Evolutionary conservation across 1,140 invertebrate genomes (phyloP), one percentile per base, ranked within the genome.

Genomic region (Drosophila yakuba): DNA sequence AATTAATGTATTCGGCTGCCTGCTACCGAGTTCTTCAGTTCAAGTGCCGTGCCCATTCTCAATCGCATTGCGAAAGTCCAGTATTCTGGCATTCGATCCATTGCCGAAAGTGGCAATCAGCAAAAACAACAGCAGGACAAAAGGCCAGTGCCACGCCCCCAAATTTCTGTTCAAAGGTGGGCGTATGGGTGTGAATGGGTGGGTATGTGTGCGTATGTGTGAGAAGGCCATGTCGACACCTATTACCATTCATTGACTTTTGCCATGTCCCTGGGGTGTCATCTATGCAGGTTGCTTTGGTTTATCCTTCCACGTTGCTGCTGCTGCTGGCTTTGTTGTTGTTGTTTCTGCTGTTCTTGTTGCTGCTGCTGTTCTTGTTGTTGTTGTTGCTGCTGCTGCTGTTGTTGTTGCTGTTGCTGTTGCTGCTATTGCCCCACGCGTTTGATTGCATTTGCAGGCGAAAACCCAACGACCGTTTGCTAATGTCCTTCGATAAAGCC

Each of bases 401-500:
- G 20, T 11, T 44, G 17, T 17, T n/a, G 23, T 12, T 20, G 12
- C 12, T 25, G 61, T 32, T 61, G 28, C 51, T 77, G 58, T 39
- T 69, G 56, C 44, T 28, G 55, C 12, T 67, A 57, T 51, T 64
- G 73, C 52, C 73, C 66, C 51, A 68, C 64, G 88, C 80, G 76
- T 72, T 86, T 90, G 86, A 90, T 90, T 90, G 88, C 88, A 90
- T 90, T 90, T 84, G 78, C 85, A 90, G 59, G 72, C 69, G 64
- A 64, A 58, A 52, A 79, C 80, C 86, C 78, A 83, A 80, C 79
- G 82, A 78, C 80, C 78, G 78, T 86, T 86, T 86, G 84, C 84
- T 90, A 90, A 90, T 90, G 86, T 86, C 86, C 86, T 90, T 86
- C 84, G 84, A 89, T 89, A 88, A 89, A 90, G 84, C 80, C 77